Conservation (phyloP, 2,888 invertebrate species). For the Vandiemenella viatica region DNA sequence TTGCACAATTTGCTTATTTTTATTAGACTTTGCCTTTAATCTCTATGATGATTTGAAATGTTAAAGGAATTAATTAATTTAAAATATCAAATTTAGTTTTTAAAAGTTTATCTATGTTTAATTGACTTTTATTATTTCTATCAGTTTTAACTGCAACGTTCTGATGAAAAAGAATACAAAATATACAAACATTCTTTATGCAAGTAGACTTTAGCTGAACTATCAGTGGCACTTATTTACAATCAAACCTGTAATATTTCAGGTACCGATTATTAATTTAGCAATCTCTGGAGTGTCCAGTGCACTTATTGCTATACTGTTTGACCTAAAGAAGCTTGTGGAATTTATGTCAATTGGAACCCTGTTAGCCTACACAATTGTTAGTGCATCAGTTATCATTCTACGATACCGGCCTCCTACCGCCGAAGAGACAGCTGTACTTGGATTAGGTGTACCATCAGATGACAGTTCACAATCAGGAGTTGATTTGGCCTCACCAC, state of each 20-base stretch:
- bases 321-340: conserved; percentile 77
- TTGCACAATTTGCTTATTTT: not conserved
- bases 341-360: conserved; percentile 92
- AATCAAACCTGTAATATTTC: too few species aligned
- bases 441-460: conserved; percentile 6
- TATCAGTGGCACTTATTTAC: too few species aligned
- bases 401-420: conserved; percentile 58
- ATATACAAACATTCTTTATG: too few species aligned
- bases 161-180: too few species aligned
- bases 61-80: not conserved
- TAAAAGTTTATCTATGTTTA: not conserved
- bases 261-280: conserved; percentile 51
- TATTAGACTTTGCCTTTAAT: not conserved
- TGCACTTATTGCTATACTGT: conserved; percentile 64
- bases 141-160: too few species aligned
- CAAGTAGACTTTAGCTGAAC: too few species aligned
- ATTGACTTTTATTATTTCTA: too few species aligned
- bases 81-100: not conserved
- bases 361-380: conserved; percentile 76
- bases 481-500: conserved; percentile 43
- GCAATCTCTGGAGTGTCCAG: conserved; percentile 61
- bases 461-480: conserved; percentile 47
- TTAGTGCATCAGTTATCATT: conserved; percentile 78
- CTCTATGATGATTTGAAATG: not conserved
- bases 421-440: conserved; percentile 7